phyloP scores from a whole-genome alignment of 2,113 vertebrate species.

The Sminthopsis crassicaudata region DNA sequence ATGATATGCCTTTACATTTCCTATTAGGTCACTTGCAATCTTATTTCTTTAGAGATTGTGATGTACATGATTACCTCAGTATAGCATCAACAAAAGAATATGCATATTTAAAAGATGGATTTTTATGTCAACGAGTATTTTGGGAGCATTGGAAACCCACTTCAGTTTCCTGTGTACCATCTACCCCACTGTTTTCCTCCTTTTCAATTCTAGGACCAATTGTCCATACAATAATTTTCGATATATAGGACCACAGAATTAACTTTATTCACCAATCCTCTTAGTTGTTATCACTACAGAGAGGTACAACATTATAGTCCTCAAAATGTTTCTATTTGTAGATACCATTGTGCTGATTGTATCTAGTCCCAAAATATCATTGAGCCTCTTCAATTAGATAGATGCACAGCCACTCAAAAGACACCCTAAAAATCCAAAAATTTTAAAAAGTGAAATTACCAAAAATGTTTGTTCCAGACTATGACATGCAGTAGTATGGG shows the following conservation, averaged over 20 bases:
- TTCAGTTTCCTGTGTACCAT: neutral
- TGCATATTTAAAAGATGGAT: neutral
- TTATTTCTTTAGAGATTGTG: neutral
- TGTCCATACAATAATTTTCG: no score
- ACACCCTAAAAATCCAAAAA: neutral
- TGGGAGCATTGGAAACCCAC: neutral
- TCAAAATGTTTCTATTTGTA: neutral
- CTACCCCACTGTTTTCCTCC: neutral
- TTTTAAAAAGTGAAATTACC: neutral
- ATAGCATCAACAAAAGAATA: neutral
- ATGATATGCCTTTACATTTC: neutral
- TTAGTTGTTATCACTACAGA: neutral
- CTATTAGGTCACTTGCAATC: neutral
- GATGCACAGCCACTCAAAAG: neutral
- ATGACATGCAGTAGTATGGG: neutral
- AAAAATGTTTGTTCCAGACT: neutral
- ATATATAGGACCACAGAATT: neutral
- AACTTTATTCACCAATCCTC: neutral
- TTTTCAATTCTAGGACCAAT: no score
- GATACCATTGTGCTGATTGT: neutral
- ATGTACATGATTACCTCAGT: neutral
- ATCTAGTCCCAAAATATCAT: neutral
- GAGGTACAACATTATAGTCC: neutral
- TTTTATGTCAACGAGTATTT: neutral
- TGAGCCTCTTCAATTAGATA: neutral